Evolutionary conservation across 2,888 invertebrate genomes (phyloP).

Genomic region (Dromius quadrimaculatus): DNA sequence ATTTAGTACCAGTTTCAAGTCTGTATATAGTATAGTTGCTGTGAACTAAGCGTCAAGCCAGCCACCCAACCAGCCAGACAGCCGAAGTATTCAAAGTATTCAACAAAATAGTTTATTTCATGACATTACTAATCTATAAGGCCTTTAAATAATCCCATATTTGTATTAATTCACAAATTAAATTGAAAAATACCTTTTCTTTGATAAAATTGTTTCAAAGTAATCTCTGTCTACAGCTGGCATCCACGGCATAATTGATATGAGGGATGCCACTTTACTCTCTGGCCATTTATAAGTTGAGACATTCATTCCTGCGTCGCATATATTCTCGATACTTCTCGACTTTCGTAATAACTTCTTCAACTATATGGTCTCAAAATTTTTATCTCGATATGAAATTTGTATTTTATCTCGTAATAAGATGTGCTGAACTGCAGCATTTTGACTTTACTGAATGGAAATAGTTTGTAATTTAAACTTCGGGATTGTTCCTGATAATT

Average conservation of each 20-base stretch:
- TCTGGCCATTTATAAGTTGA: neutral
- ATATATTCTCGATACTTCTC: neutral
- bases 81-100: too few species aligned
- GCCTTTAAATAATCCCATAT: too few species aligned
- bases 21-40: too few species aligned
- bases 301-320: neutral
- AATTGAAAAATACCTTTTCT: too few species aligned
- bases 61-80: too few species aligned
- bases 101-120: too few species aligned
- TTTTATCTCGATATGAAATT: neutral
- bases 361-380: neutral
- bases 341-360: neutral
- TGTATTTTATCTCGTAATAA: neutral
- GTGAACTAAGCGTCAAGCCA: too few species aligned
- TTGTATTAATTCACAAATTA: too few species aligned
- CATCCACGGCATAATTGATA: neutral
- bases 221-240: neutral
- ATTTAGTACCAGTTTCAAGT: too few species aligned
- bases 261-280: neutral
- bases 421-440: neutral
- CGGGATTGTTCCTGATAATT: neutral
- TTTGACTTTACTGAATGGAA: neutral
- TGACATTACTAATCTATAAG: too few species aligned
- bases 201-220: neutral
- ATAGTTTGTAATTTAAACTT: neutral